These are phyloP conservation scores for Drosophila anceps DNA, from an alignment of 2,888 invertebrate genomes.

Conservation along the genomic window DNA sequence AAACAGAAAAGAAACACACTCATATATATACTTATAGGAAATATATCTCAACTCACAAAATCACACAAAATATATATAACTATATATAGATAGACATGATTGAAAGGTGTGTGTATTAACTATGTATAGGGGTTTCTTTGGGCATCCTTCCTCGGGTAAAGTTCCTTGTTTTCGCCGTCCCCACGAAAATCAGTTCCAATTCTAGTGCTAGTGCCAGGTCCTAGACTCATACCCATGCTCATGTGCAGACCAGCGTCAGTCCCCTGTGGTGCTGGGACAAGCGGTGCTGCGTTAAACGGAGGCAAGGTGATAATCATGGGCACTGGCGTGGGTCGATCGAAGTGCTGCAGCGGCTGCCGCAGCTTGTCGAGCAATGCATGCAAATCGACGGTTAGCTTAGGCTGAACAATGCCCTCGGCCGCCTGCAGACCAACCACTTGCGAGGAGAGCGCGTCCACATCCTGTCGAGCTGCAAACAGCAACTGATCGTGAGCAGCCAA, in stretches of 20 bases:
- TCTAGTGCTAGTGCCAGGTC: background rate
- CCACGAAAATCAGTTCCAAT: background rate
- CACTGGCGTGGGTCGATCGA: constrained; percentile 81
- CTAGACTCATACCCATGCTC: background rate
- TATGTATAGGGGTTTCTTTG: background rate
- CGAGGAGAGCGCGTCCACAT: constrained; percentile 84
- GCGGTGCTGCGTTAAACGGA: background rate
- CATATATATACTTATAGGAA: background rate
- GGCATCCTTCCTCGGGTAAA: background rate
- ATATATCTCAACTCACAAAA: constrained; percentile 18
- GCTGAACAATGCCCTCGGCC: constrained; percentile 82
- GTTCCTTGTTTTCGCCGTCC: background rate
- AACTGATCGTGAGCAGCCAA: constrained; percentile 85
- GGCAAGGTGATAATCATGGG: constrained; percentile 70
- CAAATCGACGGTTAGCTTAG: constrained; percentile 78
- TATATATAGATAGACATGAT: background rate
- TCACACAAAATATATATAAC: constrained; percentile 23
- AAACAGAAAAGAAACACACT: constrained; percentile 31
- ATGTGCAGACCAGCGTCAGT: background rate
- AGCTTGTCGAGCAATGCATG: constrained; percentile 77
- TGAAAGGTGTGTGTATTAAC: background rate
- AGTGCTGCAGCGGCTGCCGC: constrained; percentile 75
- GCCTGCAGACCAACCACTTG: constrained; percentile 84
- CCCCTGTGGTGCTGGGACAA: background rate
- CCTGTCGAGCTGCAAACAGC: constrained; percentile 85